phyloP scores from a whole-genome alignment of 2,113 vertebrate species.

The Chauna torquata region DNA sequence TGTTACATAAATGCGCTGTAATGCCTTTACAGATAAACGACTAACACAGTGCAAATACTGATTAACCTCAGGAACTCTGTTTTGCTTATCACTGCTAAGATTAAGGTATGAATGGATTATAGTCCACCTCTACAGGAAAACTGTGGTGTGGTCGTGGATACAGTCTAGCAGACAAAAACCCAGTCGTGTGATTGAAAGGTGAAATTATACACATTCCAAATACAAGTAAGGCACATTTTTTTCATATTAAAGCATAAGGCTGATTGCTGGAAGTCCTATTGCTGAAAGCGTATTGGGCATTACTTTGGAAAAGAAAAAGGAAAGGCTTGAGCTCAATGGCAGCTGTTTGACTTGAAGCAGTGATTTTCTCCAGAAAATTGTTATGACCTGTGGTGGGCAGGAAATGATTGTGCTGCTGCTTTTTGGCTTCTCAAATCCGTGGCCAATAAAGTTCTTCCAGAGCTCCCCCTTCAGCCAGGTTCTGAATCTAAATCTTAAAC shows the following conservation, averaged over 20 bases:
- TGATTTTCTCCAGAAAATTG: not conserved
- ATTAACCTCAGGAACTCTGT: constrained; percentile 15
- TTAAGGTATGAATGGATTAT: constrained; percentile 7
- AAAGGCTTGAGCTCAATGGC: not conserved
- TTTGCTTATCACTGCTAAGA: not conserved
- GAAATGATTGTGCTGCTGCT: not conserved
- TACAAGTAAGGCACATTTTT: not conserved
- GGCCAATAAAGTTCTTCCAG: not conserved
- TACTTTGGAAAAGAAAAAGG: not conserved
- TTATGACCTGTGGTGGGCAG: not conserved
- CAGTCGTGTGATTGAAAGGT: not conserved
- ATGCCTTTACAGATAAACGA: constrained; percentile 2
- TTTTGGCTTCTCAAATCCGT: not conserved
- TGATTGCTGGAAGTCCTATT: not conserved
- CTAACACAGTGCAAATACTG: constrained; percentile 36
- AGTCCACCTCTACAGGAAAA: not conserved
- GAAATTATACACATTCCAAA: not conserved
- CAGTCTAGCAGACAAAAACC: not conserved
- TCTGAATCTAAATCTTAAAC: not conserved
- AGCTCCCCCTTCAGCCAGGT: not conserved
- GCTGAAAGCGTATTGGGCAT: not conserved
- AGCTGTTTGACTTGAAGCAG: not conserved
- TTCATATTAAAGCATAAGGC: not conserved
- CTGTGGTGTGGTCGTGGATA: not conserved
- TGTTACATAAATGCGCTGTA: not conserved